These are phyloP conservation scores for Epinephelus moara DNA, from an alignment of 2,113 vertebrate genomes.

Conservation along the genomic window DNA sequence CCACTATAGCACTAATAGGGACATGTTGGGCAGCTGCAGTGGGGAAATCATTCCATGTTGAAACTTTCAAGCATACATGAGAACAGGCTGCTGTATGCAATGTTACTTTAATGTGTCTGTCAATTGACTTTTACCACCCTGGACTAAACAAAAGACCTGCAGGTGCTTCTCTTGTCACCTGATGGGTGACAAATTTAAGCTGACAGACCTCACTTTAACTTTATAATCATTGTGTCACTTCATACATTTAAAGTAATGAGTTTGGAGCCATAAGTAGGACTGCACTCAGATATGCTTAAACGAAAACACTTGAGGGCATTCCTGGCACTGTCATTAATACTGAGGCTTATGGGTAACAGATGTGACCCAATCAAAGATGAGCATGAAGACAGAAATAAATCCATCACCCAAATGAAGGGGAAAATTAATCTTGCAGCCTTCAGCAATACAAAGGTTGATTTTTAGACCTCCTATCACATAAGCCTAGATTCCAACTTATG, in stretches of 20 bases:
- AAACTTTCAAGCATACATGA: not conserved
- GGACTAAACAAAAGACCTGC: conserved; percentile 1
- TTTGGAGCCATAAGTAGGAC: conserved; percentile 29
- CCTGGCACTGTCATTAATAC: conserved; percentile 65
- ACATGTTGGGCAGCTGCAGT: not conserved
- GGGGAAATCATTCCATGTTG: conserved; percentile 3
- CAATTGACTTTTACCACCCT: conserved; percentile 23
- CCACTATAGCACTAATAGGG: not conserved
- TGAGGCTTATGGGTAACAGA: conserved; percentile 68
- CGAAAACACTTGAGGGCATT: conserved; percentile 66
- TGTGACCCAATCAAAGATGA: conserved; percentile 73
- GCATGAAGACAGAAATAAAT: conserved; percentile 57
- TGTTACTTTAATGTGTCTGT: not conserved
- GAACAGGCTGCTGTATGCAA: not conserved
- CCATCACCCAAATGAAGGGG: conserved; percentile 49
- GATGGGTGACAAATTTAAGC: conserved; percentile 10
- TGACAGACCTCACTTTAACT: conserved; percentile 47
- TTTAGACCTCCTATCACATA: conserved; percentile 2
- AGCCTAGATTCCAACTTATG: conserved; percentile 15
- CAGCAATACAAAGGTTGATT: conserved; percentile 41
- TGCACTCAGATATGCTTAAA: conserved; percentile 51
- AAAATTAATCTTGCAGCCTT: conserved; percentile 63
- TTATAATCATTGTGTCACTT: conserved; percentile 59
- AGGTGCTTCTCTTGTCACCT: conserved; percentile 12
- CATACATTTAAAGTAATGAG: conserved; percentile 54